Conservation (phyloP, 2,888 invertebrate species). For the Habrosyne pyritoides region DNA sequence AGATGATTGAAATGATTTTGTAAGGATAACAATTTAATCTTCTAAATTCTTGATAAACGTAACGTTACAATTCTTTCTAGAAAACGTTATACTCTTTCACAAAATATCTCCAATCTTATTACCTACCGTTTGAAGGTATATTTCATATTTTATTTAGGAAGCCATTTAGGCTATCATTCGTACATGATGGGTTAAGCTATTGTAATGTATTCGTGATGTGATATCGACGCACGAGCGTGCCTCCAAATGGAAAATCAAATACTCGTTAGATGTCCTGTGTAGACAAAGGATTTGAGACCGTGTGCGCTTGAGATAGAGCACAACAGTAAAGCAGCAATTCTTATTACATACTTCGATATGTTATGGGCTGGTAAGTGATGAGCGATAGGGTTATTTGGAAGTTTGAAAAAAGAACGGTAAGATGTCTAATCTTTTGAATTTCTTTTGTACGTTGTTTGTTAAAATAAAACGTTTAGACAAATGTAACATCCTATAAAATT, state of each 20-base stretch:
- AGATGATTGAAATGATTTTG: too few species aligned
- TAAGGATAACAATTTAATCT: too few species aligned
- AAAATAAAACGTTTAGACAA: too few species aligned
- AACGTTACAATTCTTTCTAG: too few species aligned
- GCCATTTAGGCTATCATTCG: slow-evolving; percentile 21
- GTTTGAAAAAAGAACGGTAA: not conserved
- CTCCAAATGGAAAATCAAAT: slow-evolving; percentile 56
- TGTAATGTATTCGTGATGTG: slow-evolving; percentile 48
- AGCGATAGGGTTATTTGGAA: slow-evolving; percentile 5
- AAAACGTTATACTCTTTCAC: too few species aligned
- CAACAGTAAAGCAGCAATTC: slow-evolving; percentile 15
- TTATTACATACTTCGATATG: slow-evolving; percentile 25
- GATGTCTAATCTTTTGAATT: too few species aligned
- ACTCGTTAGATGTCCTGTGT: slow-evolving; percentile 43
- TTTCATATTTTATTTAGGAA: slow-evolving; percentile 24
- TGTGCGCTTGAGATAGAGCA: slow-evolving; percentile 32
- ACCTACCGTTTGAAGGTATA: not conserved
- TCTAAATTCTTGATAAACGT: too few species aligned
- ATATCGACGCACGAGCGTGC: slow-evolving; percentile 28
- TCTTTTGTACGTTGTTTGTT: too few species aligned
- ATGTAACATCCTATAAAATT: too few species aligned
- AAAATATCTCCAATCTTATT: too few species aligned
- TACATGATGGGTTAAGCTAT: slow-evolving; percentile 36
- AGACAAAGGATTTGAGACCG: slow-evolving; percentile 36
- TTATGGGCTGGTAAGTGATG: slow-evolving; percentile 24